Base-by-base conservation (phyloP, 2,888 invertebrate genomes). In the Drosophila glabriapex region DNA sequence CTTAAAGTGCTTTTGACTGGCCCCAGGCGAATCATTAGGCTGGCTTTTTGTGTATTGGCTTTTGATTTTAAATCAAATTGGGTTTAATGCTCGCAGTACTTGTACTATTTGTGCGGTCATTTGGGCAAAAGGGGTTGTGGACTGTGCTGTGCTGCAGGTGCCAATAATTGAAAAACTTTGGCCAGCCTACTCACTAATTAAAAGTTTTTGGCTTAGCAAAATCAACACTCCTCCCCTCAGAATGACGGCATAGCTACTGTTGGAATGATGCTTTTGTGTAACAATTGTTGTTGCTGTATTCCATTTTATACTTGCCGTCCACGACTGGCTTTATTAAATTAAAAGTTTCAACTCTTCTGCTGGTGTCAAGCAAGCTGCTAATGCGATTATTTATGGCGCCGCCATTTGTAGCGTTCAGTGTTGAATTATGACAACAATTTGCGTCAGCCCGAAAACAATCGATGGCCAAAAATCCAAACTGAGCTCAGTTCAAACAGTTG, bases 121-220 rank as follows among this genome's bases (percentile, higher is more conserved):
- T 80, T 67, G 41, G 56, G 52, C 53, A 53, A 68, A 55, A 54
- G 66, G 76, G 60, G 22, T 49, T 33, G 31, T 56, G 59, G 29
- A 37, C 3, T 29, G 41, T 41, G 49, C 46, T 41, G 37, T 63
- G 69, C 58, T 80, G 73, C 85, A 88, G 87, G 87, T 88, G 87
- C 84, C 84, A 85, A 88, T 88, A 88, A 88, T 88, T 88, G 87
- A 88, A 89, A 88, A 88, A 88, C 87, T 88, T 88, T 85, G 60
- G 50, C 62, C 65, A 46, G 83, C 84, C 82, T 78, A 82, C 85
- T 82, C 66, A 72, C 82, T 74, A 88, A 88, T 88, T 88, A 88
- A 88, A 88, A 88, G 85, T 88, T 89, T 87, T 73, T 61, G 64
- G 52, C 60, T 35, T 28, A 60, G 19, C 68, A 54, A 25, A 19